Evolutionary conservation across 2,888 invertebrate species (phyloP).

Genomic region (Drosophila birchii): DNA sequence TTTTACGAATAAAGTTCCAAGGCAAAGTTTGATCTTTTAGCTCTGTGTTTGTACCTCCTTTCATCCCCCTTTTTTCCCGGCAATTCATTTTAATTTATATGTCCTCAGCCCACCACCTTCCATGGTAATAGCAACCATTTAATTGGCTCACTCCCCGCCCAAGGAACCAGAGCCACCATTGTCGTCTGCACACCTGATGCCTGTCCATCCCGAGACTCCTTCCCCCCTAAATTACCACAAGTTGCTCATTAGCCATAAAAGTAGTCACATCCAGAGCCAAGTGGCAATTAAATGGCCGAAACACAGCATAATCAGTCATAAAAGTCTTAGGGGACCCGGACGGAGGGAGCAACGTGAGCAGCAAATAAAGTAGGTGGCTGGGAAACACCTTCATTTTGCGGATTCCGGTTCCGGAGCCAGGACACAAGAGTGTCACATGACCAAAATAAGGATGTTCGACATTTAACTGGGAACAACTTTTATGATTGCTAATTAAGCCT

Average conservation of each 20-base stretch:
- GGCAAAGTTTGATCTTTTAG: not conserved
- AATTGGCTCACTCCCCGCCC: constrained; percentile 51
- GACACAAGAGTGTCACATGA: constrained; percentile 67
- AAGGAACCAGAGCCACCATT: not conserved
- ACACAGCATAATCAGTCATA: constrained; percentile 77
- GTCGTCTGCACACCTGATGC: constrained; percentile 58
- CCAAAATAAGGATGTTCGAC: constrained; percentile 46
- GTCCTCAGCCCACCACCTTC: constrained; percentile 29
- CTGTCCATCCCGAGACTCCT: constrained; percentile 15
- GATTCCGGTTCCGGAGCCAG: constrained; percentile 3
- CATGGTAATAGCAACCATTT: constrained; percentile 53
- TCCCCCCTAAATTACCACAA: constrained; percentile 54
- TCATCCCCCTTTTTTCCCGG: not conserved
- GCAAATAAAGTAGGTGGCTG: constrained; percentile 57
- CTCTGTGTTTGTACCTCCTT: not conserved
- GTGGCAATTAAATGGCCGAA: constrained; percentile 75
- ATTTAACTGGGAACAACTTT: constrained; percentile 43
- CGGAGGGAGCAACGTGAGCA: constrained; percentile 60
- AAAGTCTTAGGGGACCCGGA: constrained; percentile 41
- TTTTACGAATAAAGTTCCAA: not conserved
- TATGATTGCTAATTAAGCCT: constrained; percentile 71
- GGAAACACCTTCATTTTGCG: constrained; percentile 11
- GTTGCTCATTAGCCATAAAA: constrained; percentile 76
- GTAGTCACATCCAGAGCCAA: constrained; percentile 72
- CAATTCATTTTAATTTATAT: constrained; percentile 64